These are phyloP conservation scores for Orthonyx spaldingii DNA, from an alignment of 2,113 vertebrate genomes.

Conservation along the genomic window DNA sequence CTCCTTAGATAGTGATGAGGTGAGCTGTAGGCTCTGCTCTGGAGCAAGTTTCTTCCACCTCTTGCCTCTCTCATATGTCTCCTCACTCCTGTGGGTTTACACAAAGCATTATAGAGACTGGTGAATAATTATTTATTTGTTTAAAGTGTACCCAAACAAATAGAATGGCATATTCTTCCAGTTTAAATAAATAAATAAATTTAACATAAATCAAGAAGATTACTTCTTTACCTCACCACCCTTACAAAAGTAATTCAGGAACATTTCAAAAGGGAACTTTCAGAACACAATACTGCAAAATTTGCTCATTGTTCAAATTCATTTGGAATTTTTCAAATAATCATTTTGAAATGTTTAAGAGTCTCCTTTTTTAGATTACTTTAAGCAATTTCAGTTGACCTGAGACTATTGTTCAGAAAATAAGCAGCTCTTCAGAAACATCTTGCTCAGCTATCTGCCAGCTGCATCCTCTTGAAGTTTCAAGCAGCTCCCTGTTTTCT, in stretches of 20 bases:
- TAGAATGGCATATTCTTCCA: background rate
- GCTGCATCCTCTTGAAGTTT: slow-evolving; percentile 6
- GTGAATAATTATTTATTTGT: background rate
- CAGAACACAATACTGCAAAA: background rate
- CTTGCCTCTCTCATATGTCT: background rate
- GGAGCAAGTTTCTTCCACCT: background rate
- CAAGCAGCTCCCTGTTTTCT: slow-evolving; percentile 4
- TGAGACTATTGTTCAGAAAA: background rate
- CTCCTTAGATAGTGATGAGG: background rate
- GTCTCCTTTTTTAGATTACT: background rate
- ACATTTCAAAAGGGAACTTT: background rate
- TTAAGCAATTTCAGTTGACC: background rate
- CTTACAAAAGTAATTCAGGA: background rate
- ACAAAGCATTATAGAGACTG: background rate
- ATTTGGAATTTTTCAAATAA: background rate
- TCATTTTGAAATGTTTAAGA: background rate
- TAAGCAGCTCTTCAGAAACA: background rate
- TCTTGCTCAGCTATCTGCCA: slow-evolving; percentile 12
- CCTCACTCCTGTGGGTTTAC: background rate
- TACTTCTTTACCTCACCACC: accelerated
- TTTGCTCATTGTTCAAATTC: background rate
- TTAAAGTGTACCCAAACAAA: background rate
- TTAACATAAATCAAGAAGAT: background rate
- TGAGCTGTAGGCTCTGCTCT: background rate
- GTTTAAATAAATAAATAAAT: background rate